A percentile compares a stretch with the other conserved stretches of the same genome.
Evolutionary conservation across 92 coral and sea anemone species (phyloP).

Genomic region (Epizoanthus rinbou): DNA sequence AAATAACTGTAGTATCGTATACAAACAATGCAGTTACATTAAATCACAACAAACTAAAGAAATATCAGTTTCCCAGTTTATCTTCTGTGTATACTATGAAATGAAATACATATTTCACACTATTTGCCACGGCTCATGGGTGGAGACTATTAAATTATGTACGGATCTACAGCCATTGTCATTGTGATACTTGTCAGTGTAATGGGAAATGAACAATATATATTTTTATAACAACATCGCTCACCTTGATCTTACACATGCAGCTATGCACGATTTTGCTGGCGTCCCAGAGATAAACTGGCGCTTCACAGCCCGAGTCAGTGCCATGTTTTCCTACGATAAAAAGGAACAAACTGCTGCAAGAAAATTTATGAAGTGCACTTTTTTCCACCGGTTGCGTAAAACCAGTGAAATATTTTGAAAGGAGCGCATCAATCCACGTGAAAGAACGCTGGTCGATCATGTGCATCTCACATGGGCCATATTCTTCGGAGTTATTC

Average conservation of each 20-base stretch:
- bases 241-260: conserved; percentile 42
- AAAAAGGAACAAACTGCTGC: background rate
- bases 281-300: background rate
- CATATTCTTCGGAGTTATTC: background rate
- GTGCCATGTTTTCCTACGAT: conserved; percentile 28
- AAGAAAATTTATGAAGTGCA: background rate
- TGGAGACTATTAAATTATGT: too few relatives aligned
- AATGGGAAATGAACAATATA: too few relatives aligned
- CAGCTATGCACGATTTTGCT: conserved; percentile 14
- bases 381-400: background rate
- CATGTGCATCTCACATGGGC: background rate
- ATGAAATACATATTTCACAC: too few relatives aligned
- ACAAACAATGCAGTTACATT: too few relatives aligned
- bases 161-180: background rate
- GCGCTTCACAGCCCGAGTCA: conserved; percentile 9
- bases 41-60: too few relatives aligned
- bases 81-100: too few relatives aligned
- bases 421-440: background rate
- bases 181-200: too few relatives aligned
- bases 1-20: too few relatives aligned
- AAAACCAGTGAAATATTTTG: conserved; percentile 8
- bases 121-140: too few relatives aligned
- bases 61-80: too few relatives aligned
- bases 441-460: conserved; percentile 4
- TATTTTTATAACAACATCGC: background rate